Percentiles rank a stretch among this genome's conserved stretches.
These are phyloP conservation scores for Piprites chloris DNA, from an alignment of 2,113 vertebrate genomes.

Conservation along the genomic window DNA sequence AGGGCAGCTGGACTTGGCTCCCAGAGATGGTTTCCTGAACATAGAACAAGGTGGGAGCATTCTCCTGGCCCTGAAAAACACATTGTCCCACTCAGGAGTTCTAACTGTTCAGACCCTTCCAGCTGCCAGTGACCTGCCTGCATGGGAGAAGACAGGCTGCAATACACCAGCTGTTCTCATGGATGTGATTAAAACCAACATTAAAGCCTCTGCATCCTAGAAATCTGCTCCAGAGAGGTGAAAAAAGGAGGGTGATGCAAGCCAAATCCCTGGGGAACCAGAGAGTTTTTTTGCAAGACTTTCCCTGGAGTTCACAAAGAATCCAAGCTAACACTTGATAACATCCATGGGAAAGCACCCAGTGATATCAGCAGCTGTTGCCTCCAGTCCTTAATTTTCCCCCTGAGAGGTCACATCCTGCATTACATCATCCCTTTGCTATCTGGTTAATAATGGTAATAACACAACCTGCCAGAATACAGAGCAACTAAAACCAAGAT, in stretches of 20 bases:
- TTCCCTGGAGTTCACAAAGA: not conserved
- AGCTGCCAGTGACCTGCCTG: not conserved
- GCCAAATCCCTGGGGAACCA: not conserved
- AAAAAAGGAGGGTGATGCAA: not conserved
- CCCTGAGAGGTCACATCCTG: not conserved
- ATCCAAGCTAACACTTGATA: not conserved
- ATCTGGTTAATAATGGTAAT: not conserved
- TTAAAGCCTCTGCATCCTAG: not conserved
- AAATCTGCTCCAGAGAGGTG: not conserved
- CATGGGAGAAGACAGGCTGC: not conserved
- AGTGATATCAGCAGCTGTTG: not conserved
- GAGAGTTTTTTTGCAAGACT: not conserved
- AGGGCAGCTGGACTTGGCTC: not conserved
- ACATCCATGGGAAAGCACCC: not conserved
- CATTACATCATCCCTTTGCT: not conserved
- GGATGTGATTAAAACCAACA: not conserved
- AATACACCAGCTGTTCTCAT: not conserved
- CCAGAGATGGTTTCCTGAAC: not conserved
- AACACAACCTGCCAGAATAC: not conserved
- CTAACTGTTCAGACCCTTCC: not conserved
- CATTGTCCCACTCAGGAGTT: not conserved
- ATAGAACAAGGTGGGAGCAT: fast-evolving
- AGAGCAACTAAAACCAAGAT: not conserved
- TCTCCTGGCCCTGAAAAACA: not conserved
- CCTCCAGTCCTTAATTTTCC: not conserved